Evolutionary conservation across 2,113 vertebrate species (phyloP), one percentile per base, ranked within the genome.

Genomic region (Oxyura jamaicensis): DNA sequence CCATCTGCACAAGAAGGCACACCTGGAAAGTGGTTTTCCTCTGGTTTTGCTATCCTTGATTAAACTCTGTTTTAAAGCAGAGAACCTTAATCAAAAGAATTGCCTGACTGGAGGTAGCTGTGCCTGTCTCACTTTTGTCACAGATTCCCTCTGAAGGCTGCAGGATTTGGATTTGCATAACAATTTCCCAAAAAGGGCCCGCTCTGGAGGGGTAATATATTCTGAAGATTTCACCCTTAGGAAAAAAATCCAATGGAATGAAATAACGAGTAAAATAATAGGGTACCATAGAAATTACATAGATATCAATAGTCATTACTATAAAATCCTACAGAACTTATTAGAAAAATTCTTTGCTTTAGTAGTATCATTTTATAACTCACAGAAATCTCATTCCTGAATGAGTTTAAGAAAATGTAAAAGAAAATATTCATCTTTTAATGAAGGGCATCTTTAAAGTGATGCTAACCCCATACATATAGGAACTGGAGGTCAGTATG

Each of bases 21-120:
- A 96, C 90, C 95, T 97, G 96, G 76, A 97, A 97, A 93, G 67
- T 19, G 3, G 41, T 75, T 97, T 95, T 92, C 65, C 89, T 95
- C 86, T 79, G 85, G 10, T 87, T 96, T 95, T 93, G 48, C 66
- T 96, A 81, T 92, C 94, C 96, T 97, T 97, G 94, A 97, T 95
- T 97, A 96, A 98, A 93, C 72, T 92, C 90, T 93, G 53, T 63
- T 96, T 96, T 94, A 97, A 93, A 96, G 85, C 77, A 85, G 50
- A 95, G 82, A 94, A 78, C 84, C 97, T 91, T 77, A 97, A 96
- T 94, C 88, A 97, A 89, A 93, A 86, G 87, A 93, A 94, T 41
- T 92, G 76, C 87, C 83, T 88, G 86, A 73, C 56, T 94, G 68
- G 36, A 94, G 62, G 44, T 91, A 94, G 77, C 84, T 89, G 48